phyloP scores from a whole-genome alignment of 1,140 invertebrate species.

The Apis florea region DNA sequence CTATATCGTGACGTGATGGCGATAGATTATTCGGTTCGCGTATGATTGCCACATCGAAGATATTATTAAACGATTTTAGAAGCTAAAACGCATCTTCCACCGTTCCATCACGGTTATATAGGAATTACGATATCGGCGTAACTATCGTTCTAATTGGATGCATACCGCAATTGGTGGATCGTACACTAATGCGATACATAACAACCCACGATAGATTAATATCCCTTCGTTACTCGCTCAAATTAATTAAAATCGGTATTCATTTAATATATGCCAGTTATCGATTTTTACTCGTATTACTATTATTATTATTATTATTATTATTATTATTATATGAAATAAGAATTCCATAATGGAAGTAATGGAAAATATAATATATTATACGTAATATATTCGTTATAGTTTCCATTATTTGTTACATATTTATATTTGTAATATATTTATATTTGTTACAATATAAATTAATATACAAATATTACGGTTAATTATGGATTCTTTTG shows the following conservation, averaged over 20 bases:
- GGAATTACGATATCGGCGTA: slow-evolving; percentile 42
- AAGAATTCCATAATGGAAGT: too few relatives aligned
- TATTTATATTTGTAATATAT: too few relatives aligned
- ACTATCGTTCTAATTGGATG: slow-evolving; percentile 55
- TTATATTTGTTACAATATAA: too few relatives aligned
- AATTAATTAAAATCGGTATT: slow-evolving; percentile 49
- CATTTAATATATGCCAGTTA: neutral
- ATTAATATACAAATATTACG: too few relatives aligned
- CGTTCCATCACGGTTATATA: slow-evolving; percentile 18
- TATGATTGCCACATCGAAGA: slow-evolving; percentile 44
- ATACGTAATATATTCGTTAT: too few relatives aligned
- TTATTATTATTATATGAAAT: too few relatives aligned
- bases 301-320: too few relatives aligned
- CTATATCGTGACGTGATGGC: slow-evolving; percentile 43
- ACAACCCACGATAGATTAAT: slow-evolving; percentile 33
- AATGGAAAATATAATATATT: too few relatives aligned
- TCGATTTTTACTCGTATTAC: neutral
- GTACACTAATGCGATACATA: slow-evolving; percentile 50
- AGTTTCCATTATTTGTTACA: too few relatives aligned
- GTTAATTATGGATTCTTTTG: too few relatives aligned
- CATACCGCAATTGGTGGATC: slow-evolving; percentile 38
- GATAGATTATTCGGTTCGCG: slow-evolving; percentile 45
- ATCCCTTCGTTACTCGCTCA: slow-evolving; percentile 18
- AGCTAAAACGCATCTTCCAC: slow-evolving; percentile 49
- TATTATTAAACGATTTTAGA: slow-evolving; percentile 53